A percentile compares a stretch with the other conserved stretches of the same genome.
Evolutionary conservation across 53 echinoderm and acorn worm species (phyloP).

Genomic region (Stichopus horrens): DNA sequence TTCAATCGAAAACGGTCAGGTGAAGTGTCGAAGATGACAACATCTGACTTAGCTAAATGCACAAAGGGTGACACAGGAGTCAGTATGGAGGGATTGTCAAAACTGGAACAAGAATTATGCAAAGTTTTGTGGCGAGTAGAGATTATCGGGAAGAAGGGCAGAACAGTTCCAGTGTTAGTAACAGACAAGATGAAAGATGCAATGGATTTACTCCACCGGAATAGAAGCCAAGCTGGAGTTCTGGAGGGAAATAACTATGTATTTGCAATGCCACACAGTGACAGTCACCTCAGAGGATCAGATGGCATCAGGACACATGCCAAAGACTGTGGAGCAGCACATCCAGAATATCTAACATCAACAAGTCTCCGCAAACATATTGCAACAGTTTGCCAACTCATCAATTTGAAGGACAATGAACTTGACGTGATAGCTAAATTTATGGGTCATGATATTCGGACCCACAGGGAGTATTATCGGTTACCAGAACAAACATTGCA

Average conservation of each 20-base stretch:
- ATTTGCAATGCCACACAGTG: slow-evolving; percentile 48
- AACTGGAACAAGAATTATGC: slow-evolving; percentile 59
- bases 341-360: slow-evolving; percentile 63
- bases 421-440: slow-evolving; percentile 68
- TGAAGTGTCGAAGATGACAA: slow-evolving; percentile 72
- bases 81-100: slow-evolving; percentile 58
- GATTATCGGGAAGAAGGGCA: slow-evolving; percentile 63
- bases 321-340: slow-evolving; percentile 51
- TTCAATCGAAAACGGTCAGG: no score
- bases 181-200: slow-evolving; percentile 54
- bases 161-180: slow-evolving; percentile 73
- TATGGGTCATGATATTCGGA: slow-evolving; percentile 64
- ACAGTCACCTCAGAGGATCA: slow-evolving; percentile 59
- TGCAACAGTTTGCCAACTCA: slow-evolving; percentile 63
- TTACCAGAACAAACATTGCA: slow-evolving; percentile 50
- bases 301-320: slow-evolving; percentile 57
- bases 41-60: slow-evolving; percentile 53
- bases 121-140: slow-evolving; percentile 57
- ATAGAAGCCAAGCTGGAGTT: slow-evolving; percentile 58
- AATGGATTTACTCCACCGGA: slow-evolving; percentile 55
- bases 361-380: slow-evolving; percentile 73
- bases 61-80: slow-evolving; percentile 45
- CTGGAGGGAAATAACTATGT: slow-evolving; percentile 53
- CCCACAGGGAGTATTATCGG: slow-evolving; percentile 66
- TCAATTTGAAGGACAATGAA: slow-evolving; percentile 76